Evolutionary conservation across 2,113 vertebrate species (phyloP).

Genomic region (Phasianus colchicus): DNA sequence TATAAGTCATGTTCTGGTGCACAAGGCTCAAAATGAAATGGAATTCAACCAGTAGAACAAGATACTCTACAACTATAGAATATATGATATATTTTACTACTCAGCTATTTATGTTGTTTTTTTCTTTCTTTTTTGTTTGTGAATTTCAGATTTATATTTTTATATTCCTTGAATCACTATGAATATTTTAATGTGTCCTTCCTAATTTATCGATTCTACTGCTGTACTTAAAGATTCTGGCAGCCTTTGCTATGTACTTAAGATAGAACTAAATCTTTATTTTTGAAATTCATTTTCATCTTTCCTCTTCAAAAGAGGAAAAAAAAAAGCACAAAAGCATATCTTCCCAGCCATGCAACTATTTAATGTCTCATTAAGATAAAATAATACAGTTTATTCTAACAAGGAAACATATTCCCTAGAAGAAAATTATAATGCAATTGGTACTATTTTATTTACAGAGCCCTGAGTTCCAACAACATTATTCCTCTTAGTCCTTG

Average conservation of each 20-base stretch:
- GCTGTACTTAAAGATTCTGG: neutral
- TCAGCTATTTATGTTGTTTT: neutral
- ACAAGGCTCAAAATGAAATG: neutral
- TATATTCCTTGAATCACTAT: neutral
- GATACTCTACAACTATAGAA: neutral
- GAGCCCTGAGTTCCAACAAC: slow-evolving; percentile 52
- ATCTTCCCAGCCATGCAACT: neutral
- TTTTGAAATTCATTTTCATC: neutral
- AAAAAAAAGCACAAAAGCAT: neutral
- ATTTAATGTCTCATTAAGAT: neutral
- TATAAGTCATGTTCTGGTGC: neutral
- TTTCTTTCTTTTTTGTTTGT: too few species aligned
- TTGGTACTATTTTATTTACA: slow-evolving; percentile 68
- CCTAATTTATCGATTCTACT: neutral
- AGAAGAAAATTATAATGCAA: neutral
- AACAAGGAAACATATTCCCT: neutral
- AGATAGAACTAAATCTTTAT: neutral
- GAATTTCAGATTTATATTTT: neutral
- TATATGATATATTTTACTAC: neutral
- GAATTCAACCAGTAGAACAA: neutral
- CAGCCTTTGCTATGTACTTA: neutral
- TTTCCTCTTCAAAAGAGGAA: neutral
- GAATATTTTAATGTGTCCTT: neutral
- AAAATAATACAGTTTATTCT: slow-evolving; percentile 34
- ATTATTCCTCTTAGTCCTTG: slow-evolving; percentile 80